phyloP scores from a whole-genome alignment of 2,113 vertebrate genomes.

The Todiramphus chloris region DNA sequence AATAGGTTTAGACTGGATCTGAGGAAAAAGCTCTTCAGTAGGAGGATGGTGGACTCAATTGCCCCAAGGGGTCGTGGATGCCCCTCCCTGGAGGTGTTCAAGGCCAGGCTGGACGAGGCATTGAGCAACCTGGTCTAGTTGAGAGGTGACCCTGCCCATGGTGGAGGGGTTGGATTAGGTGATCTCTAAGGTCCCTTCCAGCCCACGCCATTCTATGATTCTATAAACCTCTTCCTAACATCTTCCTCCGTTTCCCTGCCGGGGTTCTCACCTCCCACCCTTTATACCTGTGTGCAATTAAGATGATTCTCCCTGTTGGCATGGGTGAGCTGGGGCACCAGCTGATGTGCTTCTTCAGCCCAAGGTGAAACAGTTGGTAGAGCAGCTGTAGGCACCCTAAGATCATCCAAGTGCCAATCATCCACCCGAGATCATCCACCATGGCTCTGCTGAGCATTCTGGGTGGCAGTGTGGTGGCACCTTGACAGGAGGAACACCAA shows the following conservation, averaged over 20 bases:
- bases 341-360: neutral
- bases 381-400: neutral
- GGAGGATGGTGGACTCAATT: no score
- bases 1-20: no score
- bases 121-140: no score
- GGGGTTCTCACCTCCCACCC: neutral
- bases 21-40: no score
- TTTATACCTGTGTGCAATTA: neutral
- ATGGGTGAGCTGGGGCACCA: neutral
- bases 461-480: fast-evolving
- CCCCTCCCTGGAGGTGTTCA: no score
- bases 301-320: fast-evolving
- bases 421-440: neutral
- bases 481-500: neutral
- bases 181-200: no score
- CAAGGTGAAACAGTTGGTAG: neutral
- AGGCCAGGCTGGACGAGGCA: no score
- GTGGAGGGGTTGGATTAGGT: no score
- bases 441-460: fast-evolving
- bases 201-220: no score
- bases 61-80: no score
- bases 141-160: no score
- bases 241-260: neutral
- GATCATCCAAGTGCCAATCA: neutral
- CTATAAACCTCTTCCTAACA: neutral